These are phyloP conservation scores for Regulus satrapa DNA, from an alignment of 2,113 vertebrate species.

Conservation along the genomic window DNA sequence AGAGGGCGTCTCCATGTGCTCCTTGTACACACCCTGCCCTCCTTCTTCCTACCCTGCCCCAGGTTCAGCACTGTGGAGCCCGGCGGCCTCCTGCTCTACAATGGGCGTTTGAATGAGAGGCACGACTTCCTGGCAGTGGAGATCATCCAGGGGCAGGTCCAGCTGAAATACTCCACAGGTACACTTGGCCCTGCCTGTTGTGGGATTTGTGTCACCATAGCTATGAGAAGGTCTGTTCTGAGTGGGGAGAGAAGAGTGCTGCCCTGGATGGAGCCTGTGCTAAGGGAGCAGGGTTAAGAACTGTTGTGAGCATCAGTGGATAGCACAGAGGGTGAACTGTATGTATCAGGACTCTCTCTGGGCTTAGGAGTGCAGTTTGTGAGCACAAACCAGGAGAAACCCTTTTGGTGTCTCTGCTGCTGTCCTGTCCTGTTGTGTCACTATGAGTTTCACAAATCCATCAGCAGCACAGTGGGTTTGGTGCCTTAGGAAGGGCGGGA, in stretches of 20 bases:
- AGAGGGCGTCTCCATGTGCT: rapidly evolving
- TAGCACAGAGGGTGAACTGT: neutral
- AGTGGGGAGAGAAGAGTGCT: neutral
- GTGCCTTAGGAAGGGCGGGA: neutral
- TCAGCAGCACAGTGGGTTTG: rapidly evolving
- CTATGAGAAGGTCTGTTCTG: neutral
- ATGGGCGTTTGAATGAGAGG: slow-evolving; percentile 95
- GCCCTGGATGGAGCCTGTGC: neutral
- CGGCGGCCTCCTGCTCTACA: slow-evolving; percentile 92
- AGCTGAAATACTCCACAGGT: slow-evolving; percentile 98
- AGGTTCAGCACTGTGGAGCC: slow-evolving; percentile 92
- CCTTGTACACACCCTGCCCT: neutral
- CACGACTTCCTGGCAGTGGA: slow-evolving; percentile 96
- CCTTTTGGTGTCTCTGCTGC: neutral
- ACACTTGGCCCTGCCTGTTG: neutral
- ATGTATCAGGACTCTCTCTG: neutral
- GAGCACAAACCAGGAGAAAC: neutral
- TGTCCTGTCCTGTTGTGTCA: neutral
- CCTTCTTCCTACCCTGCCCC: neutral
- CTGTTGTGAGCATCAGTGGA: neutral
- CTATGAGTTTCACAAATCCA: neutral
- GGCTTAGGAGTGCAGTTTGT: neutral
- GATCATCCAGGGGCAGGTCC: slow-evolving; percentile 91
- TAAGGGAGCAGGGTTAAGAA: neutral
- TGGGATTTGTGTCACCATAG: neutral